phyloP scores from a whole-genome alignment of 2,888 invertebrate genomes.

The Metellina segmentata region DNA sequence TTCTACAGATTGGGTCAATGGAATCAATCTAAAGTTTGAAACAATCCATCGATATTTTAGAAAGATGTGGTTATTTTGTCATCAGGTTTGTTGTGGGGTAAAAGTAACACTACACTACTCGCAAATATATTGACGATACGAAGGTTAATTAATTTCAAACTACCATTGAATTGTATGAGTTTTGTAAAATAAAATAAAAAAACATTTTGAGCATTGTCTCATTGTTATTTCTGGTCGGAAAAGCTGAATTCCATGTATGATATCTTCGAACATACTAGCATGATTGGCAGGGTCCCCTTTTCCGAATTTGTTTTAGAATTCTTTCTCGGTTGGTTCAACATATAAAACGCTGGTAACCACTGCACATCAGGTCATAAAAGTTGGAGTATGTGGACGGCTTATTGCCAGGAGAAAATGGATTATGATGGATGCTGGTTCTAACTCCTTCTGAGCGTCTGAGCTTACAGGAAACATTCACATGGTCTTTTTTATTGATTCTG shows the following conservation, averaged over 20 bases:
- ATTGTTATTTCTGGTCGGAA: no score
- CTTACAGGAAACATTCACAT: constrained; percentile 8
- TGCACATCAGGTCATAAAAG: constrained; percentile 29
- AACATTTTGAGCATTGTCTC: background rate
- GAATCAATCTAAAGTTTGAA: no score
- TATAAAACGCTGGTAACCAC: constrained; percentile 18
- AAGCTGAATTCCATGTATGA: no score
- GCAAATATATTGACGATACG: no score
- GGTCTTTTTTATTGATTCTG: constrained; percentile 5
- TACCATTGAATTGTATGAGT: no score
- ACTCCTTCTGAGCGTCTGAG: background rate
- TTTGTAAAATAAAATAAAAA: background rate
- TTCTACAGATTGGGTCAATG: no score
- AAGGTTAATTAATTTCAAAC: no score
- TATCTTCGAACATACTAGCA: constrained; percentile 4
- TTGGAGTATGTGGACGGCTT: constrained; percentile 27
- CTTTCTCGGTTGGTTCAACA: constrained; percentile 1
- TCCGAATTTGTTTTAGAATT: background rate
- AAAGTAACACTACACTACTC: no score
- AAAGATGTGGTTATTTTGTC: no score
- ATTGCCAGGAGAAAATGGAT: constrained; percentile 31
- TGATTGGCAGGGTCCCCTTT: constrained; percentile 12
- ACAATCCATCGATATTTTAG: no score
- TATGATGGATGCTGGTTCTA: constrained; percentile 31
- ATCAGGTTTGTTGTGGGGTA: no score